Evolutionary conservation across 2,113 vertebrate species (phyloP).

Genomic region (Barnardius zonarius): DNA sequence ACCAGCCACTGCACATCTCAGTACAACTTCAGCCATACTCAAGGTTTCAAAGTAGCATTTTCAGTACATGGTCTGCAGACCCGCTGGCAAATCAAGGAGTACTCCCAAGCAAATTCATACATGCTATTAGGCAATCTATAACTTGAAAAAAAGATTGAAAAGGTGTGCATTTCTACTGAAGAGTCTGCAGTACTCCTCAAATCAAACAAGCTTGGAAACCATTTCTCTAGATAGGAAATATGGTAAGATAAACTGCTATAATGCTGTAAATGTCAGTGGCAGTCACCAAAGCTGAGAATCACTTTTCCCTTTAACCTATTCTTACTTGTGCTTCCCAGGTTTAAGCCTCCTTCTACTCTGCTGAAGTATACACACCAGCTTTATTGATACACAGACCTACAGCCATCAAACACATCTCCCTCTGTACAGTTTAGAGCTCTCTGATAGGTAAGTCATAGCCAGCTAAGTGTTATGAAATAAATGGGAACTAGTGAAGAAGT

Average conservation of each 20-base stretch:
- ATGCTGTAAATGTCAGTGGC: neutral
- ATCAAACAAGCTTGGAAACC: neutral
- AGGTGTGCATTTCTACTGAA: neutral
- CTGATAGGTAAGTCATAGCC: neutral
- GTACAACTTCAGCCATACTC: neutral
- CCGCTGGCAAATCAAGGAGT: neutral
- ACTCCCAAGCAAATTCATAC: neutral
- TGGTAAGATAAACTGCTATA: neutral
- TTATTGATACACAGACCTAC: neutral
- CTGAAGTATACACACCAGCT: neutral
- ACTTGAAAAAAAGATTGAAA: neutral
- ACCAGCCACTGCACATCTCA: neutral
- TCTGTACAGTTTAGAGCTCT: fast-evolving
- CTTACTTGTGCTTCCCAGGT: neutral
- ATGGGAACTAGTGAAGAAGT: neutral
- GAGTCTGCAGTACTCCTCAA: neutral
- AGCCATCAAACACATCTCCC: neutral
- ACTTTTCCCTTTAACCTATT: neutral
- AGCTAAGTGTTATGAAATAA: neutral
- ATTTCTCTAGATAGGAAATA: neutral
- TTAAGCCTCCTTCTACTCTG: neutral
- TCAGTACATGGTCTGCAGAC: neutral
- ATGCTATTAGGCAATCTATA: neutral
- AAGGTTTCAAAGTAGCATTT: neutral
- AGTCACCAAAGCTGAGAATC: neutral